These are phyloP conservation scores for Cryptophagus acutangulus DNA, from an alignment of 2,888 invertebrate species.

Conservation along the genomic window DNA sequence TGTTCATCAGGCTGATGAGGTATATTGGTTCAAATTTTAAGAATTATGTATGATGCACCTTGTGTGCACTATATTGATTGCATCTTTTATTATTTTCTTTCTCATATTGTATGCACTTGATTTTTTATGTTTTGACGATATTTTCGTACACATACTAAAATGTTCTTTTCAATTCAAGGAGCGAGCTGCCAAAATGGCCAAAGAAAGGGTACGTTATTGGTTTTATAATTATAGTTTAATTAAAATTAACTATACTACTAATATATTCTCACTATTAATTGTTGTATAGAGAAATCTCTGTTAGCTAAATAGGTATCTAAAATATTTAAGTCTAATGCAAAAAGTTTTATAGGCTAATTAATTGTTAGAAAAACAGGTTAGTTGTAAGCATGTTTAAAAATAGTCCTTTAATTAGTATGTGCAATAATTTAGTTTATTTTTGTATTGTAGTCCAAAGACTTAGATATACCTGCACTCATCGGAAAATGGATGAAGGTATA, in stretches of 20 bases:
- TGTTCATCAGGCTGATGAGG: background rate
- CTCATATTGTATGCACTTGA: background rate
- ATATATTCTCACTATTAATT: too few relatives aligned
- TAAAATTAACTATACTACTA: too few relatives aligned
- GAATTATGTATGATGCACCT: too few relatives aligned
- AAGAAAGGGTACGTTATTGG: constrained; percentile 46
- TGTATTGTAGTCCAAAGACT: constrained; percentile 31
- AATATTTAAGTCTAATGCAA: too few relatives aligned
- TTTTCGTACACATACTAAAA: constrained; percentile 27
- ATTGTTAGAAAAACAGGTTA: constrained; percentile 22
- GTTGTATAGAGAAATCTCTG: too few relatives aligned
- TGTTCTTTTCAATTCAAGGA: constrained; percentile 44
- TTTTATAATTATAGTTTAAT: too few relatives aligned
- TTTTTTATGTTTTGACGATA: constrained; percentile 1
- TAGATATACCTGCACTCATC: constrained; percentile 36
- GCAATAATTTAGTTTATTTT: constrained; percentile 13
- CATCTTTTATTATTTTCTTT: background rate
- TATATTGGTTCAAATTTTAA: background rate
- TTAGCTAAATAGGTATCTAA: too few relatives aligned
- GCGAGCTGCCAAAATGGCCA: constrained; percentile 45
- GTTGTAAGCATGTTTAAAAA: constrained; percentile 25
- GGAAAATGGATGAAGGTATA: constrained; percentile 41
- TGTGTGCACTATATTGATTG: constrained; percentile 1
- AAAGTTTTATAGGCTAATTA: too few relatives aligned
- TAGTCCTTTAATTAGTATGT: constrained; percentile 7